These are phyloP conservation scores for Ciconia nigra DNA, from an alignment of 2,797 vertebrate species.

Conservation along the genomic window DNA sequence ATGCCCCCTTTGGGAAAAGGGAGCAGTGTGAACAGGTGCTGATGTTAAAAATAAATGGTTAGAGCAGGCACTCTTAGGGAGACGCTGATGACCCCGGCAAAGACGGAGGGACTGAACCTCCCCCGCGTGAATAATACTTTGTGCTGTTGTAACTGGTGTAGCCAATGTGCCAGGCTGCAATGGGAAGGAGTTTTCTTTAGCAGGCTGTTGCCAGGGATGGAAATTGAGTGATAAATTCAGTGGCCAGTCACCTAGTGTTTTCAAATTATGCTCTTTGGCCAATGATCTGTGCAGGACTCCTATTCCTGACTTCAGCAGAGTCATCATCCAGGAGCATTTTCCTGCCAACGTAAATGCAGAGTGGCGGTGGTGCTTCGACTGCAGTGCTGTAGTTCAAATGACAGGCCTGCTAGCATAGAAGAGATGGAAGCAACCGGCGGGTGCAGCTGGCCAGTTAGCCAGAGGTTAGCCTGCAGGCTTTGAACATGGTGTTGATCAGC, in stretches of 20 bases:
- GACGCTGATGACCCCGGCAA: not conserved
- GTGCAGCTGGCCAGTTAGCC: not conserved
- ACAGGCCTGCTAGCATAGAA: not conserved
- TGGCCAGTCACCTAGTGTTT: not conserved
- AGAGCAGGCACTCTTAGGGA: not conserved
- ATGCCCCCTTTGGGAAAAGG: not conserved
- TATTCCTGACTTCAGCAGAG: not conserved
- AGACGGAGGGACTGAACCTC: not conserved
- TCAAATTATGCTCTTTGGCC: not conserved
- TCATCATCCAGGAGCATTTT: not conserved
- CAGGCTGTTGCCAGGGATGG: not conserved
- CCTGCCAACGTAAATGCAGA: not conserved
- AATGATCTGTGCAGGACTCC: not conserved
- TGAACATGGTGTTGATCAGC: not conserved
- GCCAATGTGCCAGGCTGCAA: not conserved
- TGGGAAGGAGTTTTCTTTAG: not conserved
- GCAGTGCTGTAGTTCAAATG: not conserved
- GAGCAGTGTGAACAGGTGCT: not conserved
- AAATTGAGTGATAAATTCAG: not conserved
- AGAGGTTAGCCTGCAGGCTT: not conserved
- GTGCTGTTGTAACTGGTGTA: not conserved
- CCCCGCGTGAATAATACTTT: accelerated
- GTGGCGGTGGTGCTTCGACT: not conserved
- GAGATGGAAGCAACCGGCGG: not conserved
- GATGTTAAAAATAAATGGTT: not conserved